These are phyloP conservation scores for Plodia interpunctella DNA, from an alignment of 1,140 invertebrate species.

Conservation along the genomic window DNA sequence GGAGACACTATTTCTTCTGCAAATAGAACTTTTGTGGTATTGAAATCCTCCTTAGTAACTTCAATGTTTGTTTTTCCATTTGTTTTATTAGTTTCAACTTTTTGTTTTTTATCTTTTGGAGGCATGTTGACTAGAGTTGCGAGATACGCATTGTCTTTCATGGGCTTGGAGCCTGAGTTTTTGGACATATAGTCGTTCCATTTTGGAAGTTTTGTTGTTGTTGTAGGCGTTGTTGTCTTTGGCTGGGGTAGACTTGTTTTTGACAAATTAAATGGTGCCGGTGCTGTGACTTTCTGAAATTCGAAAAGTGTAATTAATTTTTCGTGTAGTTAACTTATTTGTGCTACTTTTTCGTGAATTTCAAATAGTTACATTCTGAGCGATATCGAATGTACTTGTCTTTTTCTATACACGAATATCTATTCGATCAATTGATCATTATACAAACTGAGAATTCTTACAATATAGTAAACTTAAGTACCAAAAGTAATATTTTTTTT, in stretches of 20 bases:
- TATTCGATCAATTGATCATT: too few relatives aligned
- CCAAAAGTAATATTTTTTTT: too few relatives aligned
- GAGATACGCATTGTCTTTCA: background rate
- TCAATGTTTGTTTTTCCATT: background rate
- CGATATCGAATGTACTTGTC: too few relatives aligned
- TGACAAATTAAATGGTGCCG: background rate
- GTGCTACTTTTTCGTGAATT: too few relatives aligned
- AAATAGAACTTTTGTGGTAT: background rate
- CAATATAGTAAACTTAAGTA: too few relatives aligned
- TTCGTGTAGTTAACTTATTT: background rate
- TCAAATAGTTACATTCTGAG: too few relatives aligned
- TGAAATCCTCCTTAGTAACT: background rate
- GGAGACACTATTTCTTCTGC: slow-evolving; percentile 6
- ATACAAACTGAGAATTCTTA: too few relatives aligned
- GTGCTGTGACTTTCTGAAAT: slow-evolving; percentile 6
- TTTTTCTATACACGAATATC: too few relatives aligned
- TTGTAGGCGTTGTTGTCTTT: background rate
- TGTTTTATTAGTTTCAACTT: slow-evolving; percentile 1
- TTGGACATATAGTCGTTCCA: background rate
- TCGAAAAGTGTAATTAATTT: background rate
- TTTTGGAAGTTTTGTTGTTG: slow-evolving; percentile 7
- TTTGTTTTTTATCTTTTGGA: slow-evolving; percentile 1
- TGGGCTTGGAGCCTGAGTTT: background rate
- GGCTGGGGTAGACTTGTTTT: background rate
- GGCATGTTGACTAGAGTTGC: slow-evolving; percentile 4